A percentile compares a stretch with the other conserved stretches of the same genome.
Conservation (phyloP, 2,113 vertebrate species). For the Clarias macrocephalus region DNA sequence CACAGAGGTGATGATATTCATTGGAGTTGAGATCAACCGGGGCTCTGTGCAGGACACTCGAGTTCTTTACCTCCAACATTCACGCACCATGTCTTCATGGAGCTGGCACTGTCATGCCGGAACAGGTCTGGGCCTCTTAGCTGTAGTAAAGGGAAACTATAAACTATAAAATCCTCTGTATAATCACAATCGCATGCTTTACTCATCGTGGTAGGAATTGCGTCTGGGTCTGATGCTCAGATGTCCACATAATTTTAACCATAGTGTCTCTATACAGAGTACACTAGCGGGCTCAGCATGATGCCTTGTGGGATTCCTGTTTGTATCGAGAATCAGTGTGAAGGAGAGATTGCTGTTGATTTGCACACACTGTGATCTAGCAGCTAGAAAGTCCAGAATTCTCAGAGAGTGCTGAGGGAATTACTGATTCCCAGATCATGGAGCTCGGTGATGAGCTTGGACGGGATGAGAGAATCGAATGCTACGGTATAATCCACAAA, state of each 20-base stretch:
- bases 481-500: slow-evolving; percentile 8
- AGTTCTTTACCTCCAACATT: too few relatives aligned
- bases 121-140: neutral
- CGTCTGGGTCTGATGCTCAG: neutral
- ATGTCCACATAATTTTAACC: neutral
- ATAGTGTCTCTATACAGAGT: neutral
- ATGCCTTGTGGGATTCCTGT: neutral
- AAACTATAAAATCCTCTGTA: too few relatives aligned
- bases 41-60: too few relatives aligned
- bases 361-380: neutral
- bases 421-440: neutral
- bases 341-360: neutral
- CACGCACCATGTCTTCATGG: neutral
- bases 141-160: neutral
- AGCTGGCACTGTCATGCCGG: neutral
- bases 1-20: neutral
- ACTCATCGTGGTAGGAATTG: neutral
- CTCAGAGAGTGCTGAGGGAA: neutral
- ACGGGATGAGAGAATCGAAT: neutral
- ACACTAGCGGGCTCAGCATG: neutral
- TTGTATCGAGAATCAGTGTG: neutral
- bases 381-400: neutral
- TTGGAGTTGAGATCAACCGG: neutral
- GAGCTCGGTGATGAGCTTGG: slow-evolving; percentile 14
- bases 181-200: neutral